Percentiles rank a stretch among this genome's conserved stretches.
These are phyloP conservation scores for Drosophila infuscata DNA, from an alignment of 2,888 invertebrate genomes.

Conservation along the genomic window DNA sequence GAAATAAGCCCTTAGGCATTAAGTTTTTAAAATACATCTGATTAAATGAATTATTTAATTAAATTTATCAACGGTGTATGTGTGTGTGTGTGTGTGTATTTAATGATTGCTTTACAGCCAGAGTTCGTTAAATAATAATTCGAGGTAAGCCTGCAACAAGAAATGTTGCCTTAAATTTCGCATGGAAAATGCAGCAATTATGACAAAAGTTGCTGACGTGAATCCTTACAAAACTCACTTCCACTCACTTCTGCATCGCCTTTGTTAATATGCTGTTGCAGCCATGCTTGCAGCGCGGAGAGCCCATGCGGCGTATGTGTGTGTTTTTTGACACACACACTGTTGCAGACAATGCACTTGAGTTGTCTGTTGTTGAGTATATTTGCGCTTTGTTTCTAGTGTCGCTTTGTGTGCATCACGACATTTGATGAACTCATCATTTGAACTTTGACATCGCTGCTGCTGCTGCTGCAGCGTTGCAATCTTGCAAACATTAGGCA, in stretches of 20 bases:
- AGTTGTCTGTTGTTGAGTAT: slow-evolving; percentile 73
- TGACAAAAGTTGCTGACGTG: slow-evolving; percentile 1
- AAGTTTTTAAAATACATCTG: background rate
- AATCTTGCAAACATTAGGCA: slow-evolving; percentile 14
- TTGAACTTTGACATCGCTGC: slow-evolving; percentile 69
- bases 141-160: background rate
- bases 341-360: slow-evolving; percentile 55
- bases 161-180: background rate
- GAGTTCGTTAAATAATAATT: background rate
- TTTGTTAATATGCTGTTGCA: slow-evolving; percentile 1
- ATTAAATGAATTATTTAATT: background rate
- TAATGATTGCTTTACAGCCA: background rate
- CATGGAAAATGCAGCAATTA: background rate
- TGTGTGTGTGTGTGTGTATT: background rate
- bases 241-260: background rate
- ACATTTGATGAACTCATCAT: slow-evolving; percentile 76
- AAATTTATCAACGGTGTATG: background rate
- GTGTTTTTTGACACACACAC: slow-evolving; percentile 7
- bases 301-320: slow-evolving; percentile 18
- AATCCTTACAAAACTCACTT: background rate
- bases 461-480: slow-evolving; percentile 1
- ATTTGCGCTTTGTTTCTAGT: slow-evolving; percentile 75
- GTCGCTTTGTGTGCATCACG: slow-evolving; percentile 56
- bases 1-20: background rate
- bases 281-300: slow-evolving; percentile 6